Evolutionary conservation across 2,797 vertebrate genomes (phyloP).

Genomic region (Cynodonichthys magdalenae): DNA sequence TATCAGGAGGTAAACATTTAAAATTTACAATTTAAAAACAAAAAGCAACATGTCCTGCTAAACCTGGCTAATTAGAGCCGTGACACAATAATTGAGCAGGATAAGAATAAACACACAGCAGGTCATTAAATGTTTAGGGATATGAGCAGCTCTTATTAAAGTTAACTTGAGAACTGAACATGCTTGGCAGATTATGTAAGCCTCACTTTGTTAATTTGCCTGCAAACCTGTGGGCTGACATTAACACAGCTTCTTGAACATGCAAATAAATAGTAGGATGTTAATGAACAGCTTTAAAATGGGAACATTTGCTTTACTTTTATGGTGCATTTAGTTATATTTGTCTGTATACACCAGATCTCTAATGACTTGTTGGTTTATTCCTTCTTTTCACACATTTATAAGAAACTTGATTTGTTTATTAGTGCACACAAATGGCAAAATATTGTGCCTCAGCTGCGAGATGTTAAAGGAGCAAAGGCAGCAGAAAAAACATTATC

Average conservation of each 20-base stretch:
- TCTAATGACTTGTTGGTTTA: conserved; percentile 23
- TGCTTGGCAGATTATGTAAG: conserved; percentile 26
- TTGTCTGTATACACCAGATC: neutral
- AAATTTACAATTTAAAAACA: conserved; percentile 25
- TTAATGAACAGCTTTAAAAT: conserved; percentile 39
- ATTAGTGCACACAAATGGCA: neutral
- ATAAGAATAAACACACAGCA: conserved; percentile 53
- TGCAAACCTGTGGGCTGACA: conserved; percentile 47
- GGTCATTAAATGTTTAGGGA: conserved; percentile 58
- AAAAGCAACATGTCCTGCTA: conserved; percentile 15
- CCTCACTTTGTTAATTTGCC: conserved; percentile 36
- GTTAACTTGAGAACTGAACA: conserved; percentile 26
- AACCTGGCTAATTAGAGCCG: conserved; percentile 46
- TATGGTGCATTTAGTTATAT: neutral
- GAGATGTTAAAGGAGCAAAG: neutral
- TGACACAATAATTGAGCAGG: conserved; percentile 53
- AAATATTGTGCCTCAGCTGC: neutral
- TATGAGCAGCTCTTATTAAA: conserved; percentile 43
- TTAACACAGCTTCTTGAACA: conserved; percentile 12
- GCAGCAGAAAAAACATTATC: too few species aligned
- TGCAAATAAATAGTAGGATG: neutral
- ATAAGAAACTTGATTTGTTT: neutral
- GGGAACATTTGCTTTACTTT: neutral
- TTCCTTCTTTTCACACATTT: neutral
- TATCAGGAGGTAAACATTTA: conserved; percentile 23